Conservation (phyloP, 2,797 vertebrate genomes). For the Labroides dimidiatus region DNA sequence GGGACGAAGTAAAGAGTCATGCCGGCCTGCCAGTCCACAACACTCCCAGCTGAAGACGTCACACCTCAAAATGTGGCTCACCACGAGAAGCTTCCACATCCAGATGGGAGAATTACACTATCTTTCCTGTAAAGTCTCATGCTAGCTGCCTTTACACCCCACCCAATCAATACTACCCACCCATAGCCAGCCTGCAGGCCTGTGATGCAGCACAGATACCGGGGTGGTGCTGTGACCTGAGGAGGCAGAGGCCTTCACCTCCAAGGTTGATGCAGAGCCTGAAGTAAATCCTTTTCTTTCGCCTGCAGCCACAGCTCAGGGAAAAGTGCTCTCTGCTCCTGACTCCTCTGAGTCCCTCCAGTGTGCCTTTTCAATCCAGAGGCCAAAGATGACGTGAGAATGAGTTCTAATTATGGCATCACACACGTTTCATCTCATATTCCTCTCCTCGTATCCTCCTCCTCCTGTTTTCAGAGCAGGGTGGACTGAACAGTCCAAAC, state of each 20-base stretch:
- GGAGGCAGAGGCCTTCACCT: slow-evolving; percentile 36
- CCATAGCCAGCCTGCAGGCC: slow-evolving; percentile 30
- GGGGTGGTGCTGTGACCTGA: slow-evolving; percentile 28
- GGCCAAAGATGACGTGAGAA: not conserved
- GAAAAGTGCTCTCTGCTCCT: not conserved
- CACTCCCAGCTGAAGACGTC: slow-evolving; percentile 27
- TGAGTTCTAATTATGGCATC: too few species aligned
- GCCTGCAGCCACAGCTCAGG: slow-evolving; percentile 10
- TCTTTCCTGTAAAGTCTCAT: slow-evolving; percentile 44
- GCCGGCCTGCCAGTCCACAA: not conserved
- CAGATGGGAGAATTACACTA: slow-evolving; percentile 38
- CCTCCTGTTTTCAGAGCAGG: too few species aligned
- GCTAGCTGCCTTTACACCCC: slow-evolving; percentile 37
- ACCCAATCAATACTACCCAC: slow-evolving; percentile 55
- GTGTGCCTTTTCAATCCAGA: not conserved
- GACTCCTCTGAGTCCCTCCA: slow-evolving; percentile 4
- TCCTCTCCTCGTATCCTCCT: too few species aligned
- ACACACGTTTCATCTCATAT: too few species aligned
- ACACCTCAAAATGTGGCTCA: slow-evolving; percentile 25
- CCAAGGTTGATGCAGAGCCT: slow-evolving; percentile 45
- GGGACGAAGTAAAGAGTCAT: not conserved
- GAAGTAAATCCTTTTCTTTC: slow-evolving; percentile 44
- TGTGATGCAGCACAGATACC: slow-evolving; percentile 41
- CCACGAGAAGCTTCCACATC: slow-evolving; percentile 24
- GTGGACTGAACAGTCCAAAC: too few species aligned